Percentiles rank a stretch among this genome's conserved stretches.
phyloP scores from a whole-genome alignment of 2,797 vertebrate species.

The Enteromius argenteus region DNA sequence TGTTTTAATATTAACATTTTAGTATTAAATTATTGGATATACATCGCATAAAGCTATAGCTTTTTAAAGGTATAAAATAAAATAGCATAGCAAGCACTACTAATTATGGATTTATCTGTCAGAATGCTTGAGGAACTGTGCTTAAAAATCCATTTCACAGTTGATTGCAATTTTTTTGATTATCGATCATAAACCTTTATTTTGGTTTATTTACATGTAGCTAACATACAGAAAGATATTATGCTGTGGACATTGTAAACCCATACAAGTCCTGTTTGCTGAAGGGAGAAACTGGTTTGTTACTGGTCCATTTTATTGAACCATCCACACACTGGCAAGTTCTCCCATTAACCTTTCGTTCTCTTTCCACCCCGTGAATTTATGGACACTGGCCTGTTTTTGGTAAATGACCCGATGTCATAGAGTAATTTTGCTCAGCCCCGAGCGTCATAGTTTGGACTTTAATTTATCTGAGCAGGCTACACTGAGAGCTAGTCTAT shows the following conservation, averaged over 20 bases:
- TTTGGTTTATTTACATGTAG: background rate
- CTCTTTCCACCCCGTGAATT: slow-evolving; percentile 29
- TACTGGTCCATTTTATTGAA: slow-evolving; percentile 38
- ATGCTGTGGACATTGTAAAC: slow-evolving; percentile 3
- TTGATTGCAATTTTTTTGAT: slow-evolving; percentile 14
- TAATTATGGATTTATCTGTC: slow-evolving; percentile 43
- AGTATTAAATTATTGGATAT: background rate
- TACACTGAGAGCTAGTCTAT: slow-evolving; percentile 9
- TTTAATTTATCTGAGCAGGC: slow-evolving; percentile 46
- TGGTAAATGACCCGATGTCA: slow-evolving; percentile 25
- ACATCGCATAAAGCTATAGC: background rate
- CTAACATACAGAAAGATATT: background rate
- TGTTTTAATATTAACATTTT: background rate
- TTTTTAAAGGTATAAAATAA: background rate
- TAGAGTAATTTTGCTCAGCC: slow-evolving; percentile 26
- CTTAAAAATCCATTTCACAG: background rate
- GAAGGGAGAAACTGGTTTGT: slow-evolving; percentile 10
- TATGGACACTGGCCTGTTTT: slow-evolving; percentile 34
- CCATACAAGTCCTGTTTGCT: background rate
- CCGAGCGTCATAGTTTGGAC: slow-evolving; percentile 27
- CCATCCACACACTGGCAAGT: slow-evolving; percentile 16
- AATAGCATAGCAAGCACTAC: background rate
- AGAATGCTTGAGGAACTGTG: background rate
- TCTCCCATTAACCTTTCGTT: slow-evolving; percentile 36
- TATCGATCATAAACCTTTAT: slow-evolving; percentile 14